Conservation (phyloP, 2,113 vertebrate species). For the Acinonyx jubatus region DNA sequence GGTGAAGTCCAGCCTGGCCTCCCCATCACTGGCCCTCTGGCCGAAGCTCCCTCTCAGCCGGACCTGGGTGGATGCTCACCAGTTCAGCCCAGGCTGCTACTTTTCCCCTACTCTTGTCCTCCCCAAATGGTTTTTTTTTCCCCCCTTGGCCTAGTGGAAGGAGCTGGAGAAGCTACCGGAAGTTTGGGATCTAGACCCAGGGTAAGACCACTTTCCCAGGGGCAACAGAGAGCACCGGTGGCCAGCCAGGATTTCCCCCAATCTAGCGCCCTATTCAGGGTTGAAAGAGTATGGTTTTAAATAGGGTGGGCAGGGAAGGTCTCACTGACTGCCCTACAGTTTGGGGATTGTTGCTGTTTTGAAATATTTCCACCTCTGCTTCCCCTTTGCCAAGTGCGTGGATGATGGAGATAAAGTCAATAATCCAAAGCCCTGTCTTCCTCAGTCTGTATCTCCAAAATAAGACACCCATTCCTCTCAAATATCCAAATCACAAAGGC, state of each 20-base stretch:
- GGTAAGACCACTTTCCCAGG: background rate
- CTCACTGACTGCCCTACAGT: background rate
- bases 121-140: background rate
- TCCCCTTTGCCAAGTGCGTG: background rate
- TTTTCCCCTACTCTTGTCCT: no score
- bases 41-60: fast-evolving
- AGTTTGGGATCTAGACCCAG: background rate
- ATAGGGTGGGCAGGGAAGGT: background rate
- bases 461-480: background rate
- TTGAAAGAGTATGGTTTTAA: background rate
- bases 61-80: fast-evolving
- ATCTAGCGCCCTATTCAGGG: fast-evolving
- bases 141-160: background rate
- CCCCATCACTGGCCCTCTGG: background rate
- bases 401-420: background rate
- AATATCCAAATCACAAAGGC: background rate
- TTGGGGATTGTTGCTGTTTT: background rate
- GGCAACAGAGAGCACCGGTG: background rate
- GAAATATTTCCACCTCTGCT: background rate
- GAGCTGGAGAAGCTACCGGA: background rate
- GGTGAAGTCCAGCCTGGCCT: no score
- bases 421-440: background rate
- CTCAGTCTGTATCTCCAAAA: background rate
- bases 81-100: no score
- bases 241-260: background rate